Conservation (phyloP, 2,888 invertebrate species). For the Matsumyia berberina region DNA sequence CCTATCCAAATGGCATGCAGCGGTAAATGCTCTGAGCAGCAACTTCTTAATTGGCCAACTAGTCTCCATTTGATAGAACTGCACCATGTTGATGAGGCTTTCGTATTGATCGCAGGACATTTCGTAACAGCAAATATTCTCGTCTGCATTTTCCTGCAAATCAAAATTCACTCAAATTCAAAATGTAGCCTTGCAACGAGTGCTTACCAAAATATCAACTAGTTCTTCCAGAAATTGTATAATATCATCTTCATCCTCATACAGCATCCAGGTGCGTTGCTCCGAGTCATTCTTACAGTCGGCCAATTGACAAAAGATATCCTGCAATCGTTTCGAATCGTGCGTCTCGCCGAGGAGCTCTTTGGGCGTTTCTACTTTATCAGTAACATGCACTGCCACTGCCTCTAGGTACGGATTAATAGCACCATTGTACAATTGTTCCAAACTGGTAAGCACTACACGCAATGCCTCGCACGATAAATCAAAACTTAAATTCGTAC, state of each 20-base stretch:
- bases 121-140: conserved; percentile 93
- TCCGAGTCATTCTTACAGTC: conserved; percentile 97
- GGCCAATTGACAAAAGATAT: conserved; percentile 92
- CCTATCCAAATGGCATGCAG: conserved; percentile 93
- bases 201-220: conserved; percentile 91
- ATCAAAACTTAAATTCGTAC: conserved; percentile 94
- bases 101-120: conserved; percentile 93
- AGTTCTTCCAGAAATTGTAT: conserved; percentile 92
- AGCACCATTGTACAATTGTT: conserved; percentile 86
- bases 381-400: conserved; percentile 86
- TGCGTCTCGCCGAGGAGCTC: conserved; percentile 90
- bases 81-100: conserved; percentile 92
- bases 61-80: conserved; percentile 98
- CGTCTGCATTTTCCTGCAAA: conserved; percentile 94
- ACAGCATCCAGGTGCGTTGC: conserved; percentile 97
- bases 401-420: conserved; percentile 87
- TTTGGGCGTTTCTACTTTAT: conserved; percentile 87
- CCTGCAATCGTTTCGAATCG: conserved; percentile 92
- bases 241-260: conserved; percentile 96
- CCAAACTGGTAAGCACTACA: conserved; percentile 87
- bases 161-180: not conserved
- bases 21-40: conserved; percentile 93
- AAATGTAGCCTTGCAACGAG: not conserved
- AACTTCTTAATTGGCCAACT: conserved; percentile 93
- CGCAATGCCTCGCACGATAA: conserved; percentile 93